Evolutionary conservation across 2,113 vertebrate genomes (phyloP), one percentile per base, ranked within the genome.

Genomic region (Mohoua ochrocephala): DNA sequence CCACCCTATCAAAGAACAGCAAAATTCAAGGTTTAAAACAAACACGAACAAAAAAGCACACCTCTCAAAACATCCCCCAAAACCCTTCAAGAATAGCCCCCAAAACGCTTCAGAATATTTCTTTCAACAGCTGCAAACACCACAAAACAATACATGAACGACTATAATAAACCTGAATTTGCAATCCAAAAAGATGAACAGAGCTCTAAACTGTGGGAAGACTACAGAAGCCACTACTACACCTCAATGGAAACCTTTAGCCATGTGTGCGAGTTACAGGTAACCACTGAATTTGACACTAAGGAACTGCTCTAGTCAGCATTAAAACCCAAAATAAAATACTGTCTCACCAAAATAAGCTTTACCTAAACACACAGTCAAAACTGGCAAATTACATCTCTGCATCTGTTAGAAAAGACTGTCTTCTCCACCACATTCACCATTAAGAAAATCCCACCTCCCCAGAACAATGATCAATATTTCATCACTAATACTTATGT

Each of bases 41-140:
- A 6, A 8, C 3, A 30, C 0, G 0, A 83, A 61, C 3, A 47
- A 35, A 82, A 79, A 26, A 8, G 8, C 14, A 75, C 47, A n/a
- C 0, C 6, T 77, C 45, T 76, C 69, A 39, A 45, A 67, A 49
- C 33, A 30, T 0, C 9, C 33, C 28, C 28, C 18, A 5, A 61
- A 54, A 6, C 27, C 9, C 27, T n/a, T 11, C 23, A 33, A 23
- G 20, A 79, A 13, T 12, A 49, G 3, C 9, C 23, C 23, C 19
- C 27, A 85, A 73, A 79, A 9, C 44, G 50, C 37, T 50, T 85
- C 49, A 76, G 37, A 68, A 5, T 35, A 33, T 30, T 88, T 67
- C 35, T 64, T 91, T 91, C 45, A 64, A 73, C 15, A 79, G 49
- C 65, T 73, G 41, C 18, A 70, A 68, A 52, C 18, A 57, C 44